A percentile compares a stretch with the other conserved stretches of the same genome.
These are phyloP conservation scores for Campylorhamphus procurvoides DNA, from an alignment of 2,113 vertebrate species.

Conservation along the genomic window DNA sequence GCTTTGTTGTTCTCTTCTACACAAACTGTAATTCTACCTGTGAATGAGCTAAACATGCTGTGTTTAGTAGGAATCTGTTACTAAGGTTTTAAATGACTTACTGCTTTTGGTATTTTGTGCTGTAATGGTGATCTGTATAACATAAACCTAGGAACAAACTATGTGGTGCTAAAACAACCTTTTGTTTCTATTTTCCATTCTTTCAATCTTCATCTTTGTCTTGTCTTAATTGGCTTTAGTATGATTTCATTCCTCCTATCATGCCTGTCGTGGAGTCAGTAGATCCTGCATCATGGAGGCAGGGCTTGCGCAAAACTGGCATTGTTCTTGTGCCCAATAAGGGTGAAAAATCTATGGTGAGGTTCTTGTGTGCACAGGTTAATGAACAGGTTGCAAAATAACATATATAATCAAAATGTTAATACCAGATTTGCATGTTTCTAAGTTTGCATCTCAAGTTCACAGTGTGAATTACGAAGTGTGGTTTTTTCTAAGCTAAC, in stretches of 20 bases:
- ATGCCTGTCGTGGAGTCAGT: conserved; percentile 89
- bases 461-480: conserved; percentile 63
- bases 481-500: conserved; percentile 74
- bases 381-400: conserved; percentile 73
- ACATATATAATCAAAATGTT: conserved; percentile 76
- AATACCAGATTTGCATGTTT: conserved; percentile 76
- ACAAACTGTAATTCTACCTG: not conserved
- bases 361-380: conserved; percentile 82
- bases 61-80: not conserved
- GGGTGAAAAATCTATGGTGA: conserved; percentile 94
- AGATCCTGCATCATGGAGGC: conserved; percentile 98
- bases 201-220: conserved; percentile 79
- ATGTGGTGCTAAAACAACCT: not conserved
- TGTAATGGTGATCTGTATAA: not conserved
- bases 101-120: not conserved
- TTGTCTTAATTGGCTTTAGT: conserved; percentile 93
- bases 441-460: conserved; percentile 64
- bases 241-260: conserved; percentile 91
- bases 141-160: not conserved
- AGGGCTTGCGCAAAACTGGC: conserved; percentile 99
- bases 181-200: conserved; percentile 63
- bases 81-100: not conserved
- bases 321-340: conserved; percentile 97
- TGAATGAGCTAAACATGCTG: not conserved
- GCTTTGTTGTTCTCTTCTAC: not conserved